Percentiles rank a stretch among this genome's conserved stretches.
Conservation (phyloP, 1,140 invertebrate species). For the Drosophila varians region DNA sequence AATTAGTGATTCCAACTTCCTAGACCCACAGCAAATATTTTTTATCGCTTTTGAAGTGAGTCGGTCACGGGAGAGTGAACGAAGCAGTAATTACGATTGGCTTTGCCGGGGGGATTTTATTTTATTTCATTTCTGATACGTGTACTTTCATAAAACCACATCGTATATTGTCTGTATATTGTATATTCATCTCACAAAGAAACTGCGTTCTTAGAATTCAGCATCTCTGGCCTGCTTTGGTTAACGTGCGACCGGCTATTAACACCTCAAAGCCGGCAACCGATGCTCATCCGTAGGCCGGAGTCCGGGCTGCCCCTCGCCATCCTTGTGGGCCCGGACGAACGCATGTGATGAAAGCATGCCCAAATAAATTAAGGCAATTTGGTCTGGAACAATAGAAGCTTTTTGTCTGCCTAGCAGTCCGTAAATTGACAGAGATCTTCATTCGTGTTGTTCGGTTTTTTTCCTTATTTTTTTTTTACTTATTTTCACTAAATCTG, state of each 20-base stretch:
- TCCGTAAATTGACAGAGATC: conserved; percentile 46
- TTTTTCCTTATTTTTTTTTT: not conserved
- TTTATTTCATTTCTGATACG: conserved; percentile 19
- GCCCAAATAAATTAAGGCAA: conserved; percentile 58
- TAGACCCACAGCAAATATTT: conserved; percentile 35
- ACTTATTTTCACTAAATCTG: conserved; percentile 34
- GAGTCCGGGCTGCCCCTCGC: not conserved
- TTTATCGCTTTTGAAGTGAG: conserved; percentile 30
- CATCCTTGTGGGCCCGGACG: conserved; percentile 12
- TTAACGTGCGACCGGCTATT: conserved; percentile 40
- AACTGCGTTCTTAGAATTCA: conserved; percentile 46
- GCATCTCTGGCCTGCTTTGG: conserved; percentile 30
- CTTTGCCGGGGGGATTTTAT: conserved; percentile 42
- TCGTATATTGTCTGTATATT: not conserved
- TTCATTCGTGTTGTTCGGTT: conserved; percentile 44
- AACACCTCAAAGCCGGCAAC: conserved; percentile 48
- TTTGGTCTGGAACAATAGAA: conserved; percentile 57
- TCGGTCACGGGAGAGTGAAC: conserved; percentile 58
- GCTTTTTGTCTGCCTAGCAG: conserved; percentile 45
- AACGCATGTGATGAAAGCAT: conserved; percentile 63
- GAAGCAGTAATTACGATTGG: conserved; percentile 44
- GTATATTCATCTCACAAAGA: conserved; percentile 10
- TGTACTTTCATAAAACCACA: conserved; percentile 2
- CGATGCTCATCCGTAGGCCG: conserved; percentile 14
- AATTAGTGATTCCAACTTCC: conserved; percentile 37